A percentile compares a stretch with the other conserved stretches of the same genome.
Evolutionary conservation across 2,888 invertebrate species (phyloP).

Genomic region (Nasonia oneida): DNA sequence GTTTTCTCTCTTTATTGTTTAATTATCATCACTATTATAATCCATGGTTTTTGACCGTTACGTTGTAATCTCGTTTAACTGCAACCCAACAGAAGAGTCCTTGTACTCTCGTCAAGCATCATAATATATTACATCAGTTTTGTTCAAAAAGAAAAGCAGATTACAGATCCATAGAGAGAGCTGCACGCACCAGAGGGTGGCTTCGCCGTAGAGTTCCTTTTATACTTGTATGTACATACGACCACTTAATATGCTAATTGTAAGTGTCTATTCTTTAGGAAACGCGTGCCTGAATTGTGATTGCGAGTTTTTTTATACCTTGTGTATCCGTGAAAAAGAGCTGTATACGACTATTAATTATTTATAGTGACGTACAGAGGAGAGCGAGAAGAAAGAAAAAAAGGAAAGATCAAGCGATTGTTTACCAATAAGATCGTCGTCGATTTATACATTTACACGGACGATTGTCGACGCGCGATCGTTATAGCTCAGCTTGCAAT

Average conservation of each 20-base stretch:
- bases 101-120: constrained; percentile 3
- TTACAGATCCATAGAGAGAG: constrained; percentile 27
- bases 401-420: constrained; percentile 8
- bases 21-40: constrained; percentile 28
- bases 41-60: constrained; percentile 34
- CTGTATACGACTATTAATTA: neutral
- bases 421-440: constrained; percentile 33
- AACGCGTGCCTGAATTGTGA: constrained; percentile 16
- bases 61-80: constrained; percentile 6
- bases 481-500: constrained; percentile 55
- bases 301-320: constrained; percentile 22
- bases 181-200: constrained; percentile 55
- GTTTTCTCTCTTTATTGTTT: constrained; percentile 32
- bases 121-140: neutral
- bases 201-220: constrained; percentile 64
- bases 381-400: constrained; percentile 17
- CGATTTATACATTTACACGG: neutral
- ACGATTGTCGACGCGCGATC: neutral
- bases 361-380: constrained; percentile 14
- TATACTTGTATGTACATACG: constrained; percentile 59
- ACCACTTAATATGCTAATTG: constrained; percentile 20
- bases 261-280: constrained; percentile 4
- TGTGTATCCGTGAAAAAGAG: neutral
- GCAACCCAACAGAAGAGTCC: neutral
- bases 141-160: neutral